Evolutionary conservation across 2,113 vertebrate genomes (phyloP).

Genomic region (Sus scrofa): DNA sequence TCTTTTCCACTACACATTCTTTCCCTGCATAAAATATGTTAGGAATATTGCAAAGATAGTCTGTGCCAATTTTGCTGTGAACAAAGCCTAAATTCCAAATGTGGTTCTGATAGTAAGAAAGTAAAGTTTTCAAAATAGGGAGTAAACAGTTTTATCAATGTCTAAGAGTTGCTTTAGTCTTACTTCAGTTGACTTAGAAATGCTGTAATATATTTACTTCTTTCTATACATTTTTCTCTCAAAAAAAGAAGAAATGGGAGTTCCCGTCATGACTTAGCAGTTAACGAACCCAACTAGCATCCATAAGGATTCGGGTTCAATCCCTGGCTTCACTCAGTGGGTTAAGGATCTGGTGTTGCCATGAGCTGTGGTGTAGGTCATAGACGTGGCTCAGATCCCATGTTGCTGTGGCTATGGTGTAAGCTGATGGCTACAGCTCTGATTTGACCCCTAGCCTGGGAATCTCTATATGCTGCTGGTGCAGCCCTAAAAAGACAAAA

Average conservation of each 20-base stretch:
- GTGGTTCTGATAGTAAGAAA: conserved; percentile 76
- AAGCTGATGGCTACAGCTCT: too few relatives aligned
- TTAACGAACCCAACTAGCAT: too few relatives aligned
- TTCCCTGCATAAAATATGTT: conserved; percentile 76
- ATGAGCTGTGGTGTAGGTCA: too few relatives aligned
- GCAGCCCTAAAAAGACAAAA: too few relatives aligned
- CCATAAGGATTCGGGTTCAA: too few relatives aligned
- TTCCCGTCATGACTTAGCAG: too few relatives aligned
- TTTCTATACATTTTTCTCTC: conserved; percentile 71
- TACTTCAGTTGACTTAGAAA: conserved; percentile 70
- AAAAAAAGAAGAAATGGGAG: conserved; percentile 60
- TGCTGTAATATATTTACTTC: conserved; percentile 55
- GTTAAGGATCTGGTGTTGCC: too few relatives aligned
- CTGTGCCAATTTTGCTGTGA: conserved; percentile 75
- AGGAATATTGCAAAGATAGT: conserved; percentile 75
- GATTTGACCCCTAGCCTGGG: too few relatives aligned
- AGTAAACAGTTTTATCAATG: conserved; percentile 70
- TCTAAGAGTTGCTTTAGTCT: conserved; percentile 55
- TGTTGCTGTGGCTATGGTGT: too few relatives aligned
- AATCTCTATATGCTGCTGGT: too few relatives aligned
- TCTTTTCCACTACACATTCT: conserved; percentile 49
- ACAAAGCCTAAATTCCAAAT: conserved; percentile 79
- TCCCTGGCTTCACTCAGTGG: too few relatives aligned
- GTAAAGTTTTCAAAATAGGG: conserved; percentile 75
- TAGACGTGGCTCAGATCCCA: too few relatives aligned